Base-by-base conservation (phyloP, 2,888 invertebrate species). In the Galerucella nymphaeae region DNA sequence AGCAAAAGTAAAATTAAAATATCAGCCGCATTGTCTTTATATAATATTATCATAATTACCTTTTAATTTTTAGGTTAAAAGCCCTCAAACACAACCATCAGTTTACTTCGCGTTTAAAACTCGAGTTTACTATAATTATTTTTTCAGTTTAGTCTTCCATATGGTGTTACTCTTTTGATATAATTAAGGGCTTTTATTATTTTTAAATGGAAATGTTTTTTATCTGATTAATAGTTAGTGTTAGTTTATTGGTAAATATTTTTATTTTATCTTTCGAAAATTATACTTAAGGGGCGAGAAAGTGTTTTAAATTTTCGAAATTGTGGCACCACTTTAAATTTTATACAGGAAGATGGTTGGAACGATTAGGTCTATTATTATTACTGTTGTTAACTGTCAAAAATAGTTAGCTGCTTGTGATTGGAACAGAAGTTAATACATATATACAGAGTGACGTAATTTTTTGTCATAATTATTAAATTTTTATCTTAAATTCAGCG, bases 191-290 rank as follows among this genome's bases (percentile, higher is more conserved):
- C 61, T 62, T 67, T 67, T 67, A 61, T 68, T 68, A 68, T 59
- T 59, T 68, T 61, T 68, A 68, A 68, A 68, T 68, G 68, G 68
- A 61, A 67, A 67, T 67, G 23, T 59, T 68, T 68, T 48, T 68
- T 68, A 68, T 68, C 68, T 68, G 68, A 68, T 68, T n/a, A 48
- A 61, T 48, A 68, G 48, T 61, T 61, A 50, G 61, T 61, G 38
- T 14, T 38, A 45, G 68, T 68, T 68, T 68, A 61, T 50, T 14
- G 38, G 38, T 68, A 68, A 68, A 68, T 68, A 48, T 68, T 68
- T 68, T 68, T 38, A 20, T 48, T 42, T 67, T 38, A 30, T 59
- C 38, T 30, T 38, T 59, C n/a, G 6, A 53, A 53, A 53, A 53
- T 10, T 10, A 9, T 18, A 9, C 3, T 10, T 10, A 53, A 53